These are phyloP conservation scores for Nezara viridula DNA, from an alignment of 2,888 invertebrate species.

Conservation along the genomic window DNA sequence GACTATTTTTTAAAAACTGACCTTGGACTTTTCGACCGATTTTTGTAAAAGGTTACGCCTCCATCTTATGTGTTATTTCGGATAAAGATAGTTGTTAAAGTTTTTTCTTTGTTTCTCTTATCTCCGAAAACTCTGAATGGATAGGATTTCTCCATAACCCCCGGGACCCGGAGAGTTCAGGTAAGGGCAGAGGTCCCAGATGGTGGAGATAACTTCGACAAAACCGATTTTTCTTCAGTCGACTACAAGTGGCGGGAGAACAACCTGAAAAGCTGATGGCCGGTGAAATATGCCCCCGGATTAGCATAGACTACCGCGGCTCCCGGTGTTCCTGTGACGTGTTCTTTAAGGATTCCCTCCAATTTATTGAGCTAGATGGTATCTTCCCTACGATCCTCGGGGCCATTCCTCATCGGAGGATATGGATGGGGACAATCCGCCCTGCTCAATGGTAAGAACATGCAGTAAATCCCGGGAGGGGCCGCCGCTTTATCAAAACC, in stretches of 20 bases:
- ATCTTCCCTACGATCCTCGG: slow-evolving; percentile 18
- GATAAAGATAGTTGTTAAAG: background rate
- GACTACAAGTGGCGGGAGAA: background rate
- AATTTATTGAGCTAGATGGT: slow-evolving; percentile 44
- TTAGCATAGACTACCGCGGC: slow-evolving; percentile 52
- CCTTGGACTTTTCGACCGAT: no score
- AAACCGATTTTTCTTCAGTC: slow-evolving; percentile 17
- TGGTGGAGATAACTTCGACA: background rate
- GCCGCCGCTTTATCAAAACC: slow-evolving; percentile 53
- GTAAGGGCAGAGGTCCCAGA: slow-evolving; percentile 19
- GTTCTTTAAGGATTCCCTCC: slow-evolving; percentile 47
- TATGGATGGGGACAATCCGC: slow-evolving; percentile 52
- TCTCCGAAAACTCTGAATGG: background rate
- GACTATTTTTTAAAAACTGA: no score
- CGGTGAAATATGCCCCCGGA: slow-evolving; percentile 47
- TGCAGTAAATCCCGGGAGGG: slow-evolving; percentile 37
- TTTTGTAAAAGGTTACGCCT: background rate
- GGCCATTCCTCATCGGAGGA: slow-evolving; percentile 43
- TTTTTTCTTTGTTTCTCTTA: background rate
- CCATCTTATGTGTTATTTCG: background rate
- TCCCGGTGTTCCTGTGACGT: slow-evolving; percentile 56
- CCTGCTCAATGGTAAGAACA: slow-evolving; percentile 49
- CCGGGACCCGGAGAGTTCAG: background rate
- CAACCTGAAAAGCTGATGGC: background rate
- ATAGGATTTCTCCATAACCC: background rate